Conservation (phyloP, 2,797 vertebrate species). For the Masticophis lateralis region DNA sequence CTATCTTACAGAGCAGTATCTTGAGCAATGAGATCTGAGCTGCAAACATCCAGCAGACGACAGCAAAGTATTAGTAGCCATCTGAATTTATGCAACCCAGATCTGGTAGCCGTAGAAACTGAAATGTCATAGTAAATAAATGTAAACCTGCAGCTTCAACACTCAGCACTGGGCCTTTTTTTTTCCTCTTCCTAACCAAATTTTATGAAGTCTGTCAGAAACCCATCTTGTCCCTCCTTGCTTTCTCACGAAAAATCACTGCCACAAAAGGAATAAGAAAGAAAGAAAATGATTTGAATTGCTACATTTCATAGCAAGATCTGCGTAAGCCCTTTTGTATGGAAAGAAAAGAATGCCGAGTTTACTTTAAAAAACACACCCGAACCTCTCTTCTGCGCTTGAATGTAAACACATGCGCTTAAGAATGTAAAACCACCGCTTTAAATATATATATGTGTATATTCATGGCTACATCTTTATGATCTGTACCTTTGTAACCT, state of each 20-base stretch:
- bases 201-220: not conserved
- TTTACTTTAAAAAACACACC: slow-evolving; percentile 4
- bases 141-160: not conserved
- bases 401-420: slow-evolving; percentile 29
- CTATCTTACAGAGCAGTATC: not conserved
- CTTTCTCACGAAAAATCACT: not conserved
- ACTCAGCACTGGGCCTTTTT: not conserved
- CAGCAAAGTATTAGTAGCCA: not conserved
- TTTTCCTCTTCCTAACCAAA: not conserved
- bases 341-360: not conserved
- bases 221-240: not conserved
- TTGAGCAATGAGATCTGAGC: not conserved
- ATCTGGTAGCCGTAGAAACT: not conserved
- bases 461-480: slow-evolving; percentile 24
- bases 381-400: not conserved
- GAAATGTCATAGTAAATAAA: not conserved
- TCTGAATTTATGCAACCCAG: not conserved
- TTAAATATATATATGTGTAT: not conserved
- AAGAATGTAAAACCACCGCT: slow-evolving; percentile 17
- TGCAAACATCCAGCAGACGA: not conserved
- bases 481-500: slow-evolving; percentile 54
- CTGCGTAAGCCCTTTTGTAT: not conserved
- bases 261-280: not conserved
- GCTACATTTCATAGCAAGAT: not conserved
- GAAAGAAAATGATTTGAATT: not conserved